Percentiles rank a stretch among this genome's conserved stretches.
Evolutionary conservation across 2,113 vertebrate species (phyloP).

Genomic region (Megalops atlanticus): DNA sequence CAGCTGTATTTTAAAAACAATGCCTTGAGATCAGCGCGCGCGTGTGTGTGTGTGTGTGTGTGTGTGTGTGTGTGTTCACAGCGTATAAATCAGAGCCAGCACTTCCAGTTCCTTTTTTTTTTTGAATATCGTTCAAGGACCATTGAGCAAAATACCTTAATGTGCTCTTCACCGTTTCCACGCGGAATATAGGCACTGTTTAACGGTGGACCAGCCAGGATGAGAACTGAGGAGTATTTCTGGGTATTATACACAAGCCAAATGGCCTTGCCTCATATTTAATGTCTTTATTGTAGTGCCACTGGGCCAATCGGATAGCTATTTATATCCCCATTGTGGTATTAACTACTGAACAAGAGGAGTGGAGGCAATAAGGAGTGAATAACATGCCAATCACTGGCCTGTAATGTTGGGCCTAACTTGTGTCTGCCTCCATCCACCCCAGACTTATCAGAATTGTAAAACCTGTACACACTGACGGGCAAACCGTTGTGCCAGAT

Average conservation of each 20-base stretch:
- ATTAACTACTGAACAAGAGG: background rate
- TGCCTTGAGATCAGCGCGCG: constrained; percentile 9
- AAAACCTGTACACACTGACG: background rate
- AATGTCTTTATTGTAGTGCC: constrained; percentile 1
- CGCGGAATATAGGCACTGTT: constrained; percentile 33
- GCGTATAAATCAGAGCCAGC: constrained; percentile 69
- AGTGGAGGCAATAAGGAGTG: background rate
- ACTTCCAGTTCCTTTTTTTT: constrained; percentile 64
- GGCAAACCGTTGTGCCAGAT: background rate
- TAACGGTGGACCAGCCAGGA: background rate
- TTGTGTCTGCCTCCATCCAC: too few species aligned
- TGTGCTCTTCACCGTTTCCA: constrained; percentile 64
- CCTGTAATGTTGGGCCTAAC: background rate
- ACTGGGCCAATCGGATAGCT: background rate
- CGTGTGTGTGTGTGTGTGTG: constrained; percentile 29
- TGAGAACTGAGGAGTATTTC: background rate
- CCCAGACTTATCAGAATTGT: background rate
- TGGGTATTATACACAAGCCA: constrained; percentile 2
- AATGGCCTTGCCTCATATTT: constrained; percentile 1
- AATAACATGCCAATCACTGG: background rate
- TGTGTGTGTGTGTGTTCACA: constrained; percentile 49
- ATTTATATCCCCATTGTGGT: constrained; percentile 5
- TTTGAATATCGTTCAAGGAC: constrained; percentile 66
- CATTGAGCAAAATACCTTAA: constrained; percentile 74
- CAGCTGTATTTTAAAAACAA: constrained; percentile 8